These are phyloP conservation scores for Linepithema humile DNA, from an alignment of 1,140 invertebrate genomes.

Conservation along the genomic window DNA sequence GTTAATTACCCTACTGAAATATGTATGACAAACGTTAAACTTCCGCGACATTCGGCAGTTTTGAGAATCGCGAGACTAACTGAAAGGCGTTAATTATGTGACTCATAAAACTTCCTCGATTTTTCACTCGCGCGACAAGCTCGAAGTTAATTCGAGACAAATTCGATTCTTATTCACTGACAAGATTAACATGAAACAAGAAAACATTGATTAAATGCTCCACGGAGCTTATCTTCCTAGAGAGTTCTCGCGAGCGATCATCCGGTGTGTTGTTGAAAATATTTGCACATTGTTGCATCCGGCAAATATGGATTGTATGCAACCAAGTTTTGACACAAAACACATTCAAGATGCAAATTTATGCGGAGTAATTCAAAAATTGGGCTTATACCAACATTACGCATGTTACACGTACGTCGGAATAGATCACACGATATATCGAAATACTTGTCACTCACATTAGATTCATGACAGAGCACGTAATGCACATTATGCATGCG, in stretches of 20 bases:
- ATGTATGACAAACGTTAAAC: slow-evolving; percentile 9
- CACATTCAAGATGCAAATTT: background rate
- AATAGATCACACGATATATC: background rate
- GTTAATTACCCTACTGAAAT: slow-evolving; percentile 30
- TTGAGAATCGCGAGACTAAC: slow-evolving; percentile 21
- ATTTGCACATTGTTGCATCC: background rate
- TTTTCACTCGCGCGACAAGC: slow-evolving; percentile 15
- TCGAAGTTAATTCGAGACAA: background rate
- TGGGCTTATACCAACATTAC: background rate
- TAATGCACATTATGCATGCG: background rate
- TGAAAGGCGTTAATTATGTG: slow-evolving; percentile 21
- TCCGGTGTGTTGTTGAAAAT: background rate
- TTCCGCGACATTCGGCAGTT: slow-evolving; percentile 27
- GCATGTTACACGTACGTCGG: slow-evolving; percentile 16
- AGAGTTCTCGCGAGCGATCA: background rate
- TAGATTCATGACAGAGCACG: background rate
- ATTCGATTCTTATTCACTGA: slow-evolving; percentile 21
- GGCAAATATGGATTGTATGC: background rate
- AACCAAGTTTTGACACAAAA: background rate
- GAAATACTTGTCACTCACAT: slow-evolving; percentile 17
- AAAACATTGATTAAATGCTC: slow-evolving; percentile 21
- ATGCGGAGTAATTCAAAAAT: background rate
- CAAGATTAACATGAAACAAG: slow-evolving; percentile 15
- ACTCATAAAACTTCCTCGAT: slow-evolving; percentile 15
- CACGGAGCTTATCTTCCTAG: background rate